Conservation (phyloP, 2,797 vertebrate genomes). For the Paguma larvata region DNA sequence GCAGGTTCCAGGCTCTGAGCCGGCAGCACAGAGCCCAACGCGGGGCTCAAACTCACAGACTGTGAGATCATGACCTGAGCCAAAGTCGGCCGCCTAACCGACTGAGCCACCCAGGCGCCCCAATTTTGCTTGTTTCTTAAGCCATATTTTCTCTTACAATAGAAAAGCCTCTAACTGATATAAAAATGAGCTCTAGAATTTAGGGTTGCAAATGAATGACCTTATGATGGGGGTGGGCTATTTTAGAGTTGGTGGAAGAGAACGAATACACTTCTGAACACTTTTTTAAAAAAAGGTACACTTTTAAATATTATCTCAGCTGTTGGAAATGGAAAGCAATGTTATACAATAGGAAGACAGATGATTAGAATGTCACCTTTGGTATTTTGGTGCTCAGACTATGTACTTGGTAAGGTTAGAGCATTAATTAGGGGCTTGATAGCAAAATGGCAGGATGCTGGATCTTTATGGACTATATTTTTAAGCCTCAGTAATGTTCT, state of each 20-base stretch:
- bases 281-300: background rate
- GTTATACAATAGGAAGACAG: background rate
- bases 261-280: background rate
- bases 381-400: background rate
- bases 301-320: background rate
- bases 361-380: background rate
- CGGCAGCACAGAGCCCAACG: too few species aligned
- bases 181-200: conserved; percentile 35
- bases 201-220: background rate
- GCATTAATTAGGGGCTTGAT: background rate
- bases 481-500: background rate
- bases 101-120: too few species aligned
- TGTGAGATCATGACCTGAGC: too few species aligned
- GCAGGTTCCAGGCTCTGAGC: too few species aligned
- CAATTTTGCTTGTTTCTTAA: background rate
- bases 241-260: background rate
- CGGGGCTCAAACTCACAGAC: too few species aligned
- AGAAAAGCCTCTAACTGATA: background rate
- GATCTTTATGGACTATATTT: background rate
- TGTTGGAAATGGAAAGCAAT: background rate
- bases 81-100: too few species aligned
- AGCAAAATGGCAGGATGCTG: background rate
- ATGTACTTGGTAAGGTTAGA: background rate
- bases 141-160: background rate
- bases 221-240: background rate